Evolutionary conservation across 2,797 vertebrate genomes (phyloP), one percentile per base, ranked within the genome.

Genomic region (Bovichtus diacanthus): DNA sequence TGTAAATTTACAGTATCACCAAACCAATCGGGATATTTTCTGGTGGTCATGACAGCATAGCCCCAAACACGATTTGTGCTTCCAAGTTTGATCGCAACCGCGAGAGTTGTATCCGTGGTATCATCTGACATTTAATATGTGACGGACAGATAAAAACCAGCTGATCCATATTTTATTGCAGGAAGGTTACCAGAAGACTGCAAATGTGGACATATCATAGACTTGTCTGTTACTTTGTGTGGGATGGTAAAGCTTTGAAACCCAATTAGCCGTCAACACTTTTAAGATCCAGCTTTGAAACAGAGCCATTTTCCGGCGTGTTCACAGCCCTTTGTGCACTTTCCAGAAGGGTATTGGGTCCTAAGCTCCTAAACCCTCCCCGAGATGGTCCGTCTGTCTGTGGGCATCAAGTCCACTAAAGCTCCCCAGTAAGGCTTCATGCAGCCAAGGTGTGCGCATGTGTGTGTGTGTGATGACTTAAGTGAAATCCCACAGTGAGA

Each of bases 341-440:
- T 64, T 89, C 89, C 86, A 89, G 83, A 72, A 80, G 82, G 87
- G 76, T 89, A 80, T 83, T 86, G 89, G 90, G 82, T 87, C 82
- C 83, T 87, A 92, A 94, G 89, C 91, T 88, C 63, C 76, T 91
- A 94, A 95, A 92, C 72, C 87, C 78, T 78, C 79, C 84, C 61
- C 88, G 69, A 73, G 88, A 87, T 85, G 84, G 70, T 78, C 83
- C 69, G 69, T 89, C 90, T 90, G 88, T 89, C 87, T 86, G 72
- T 86, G 88, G 84, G 79, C 82, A 80, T 64, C 77, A 54, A 82
- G 79, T 88, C 82, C 75, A 60, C 77, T 75, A 87, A 87, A 88
- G 82, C 90, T 82, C 80, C 84, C 50, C 49, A 77, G 62, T 77
- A 73, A 87, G 80, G 78, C 81, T 55, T 51, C 58, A 47, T 66